Evolutionary conservation across 2,797 vertebrate genomes (phyloP).

Genomic region (Heliangelus exortis): DNA sequence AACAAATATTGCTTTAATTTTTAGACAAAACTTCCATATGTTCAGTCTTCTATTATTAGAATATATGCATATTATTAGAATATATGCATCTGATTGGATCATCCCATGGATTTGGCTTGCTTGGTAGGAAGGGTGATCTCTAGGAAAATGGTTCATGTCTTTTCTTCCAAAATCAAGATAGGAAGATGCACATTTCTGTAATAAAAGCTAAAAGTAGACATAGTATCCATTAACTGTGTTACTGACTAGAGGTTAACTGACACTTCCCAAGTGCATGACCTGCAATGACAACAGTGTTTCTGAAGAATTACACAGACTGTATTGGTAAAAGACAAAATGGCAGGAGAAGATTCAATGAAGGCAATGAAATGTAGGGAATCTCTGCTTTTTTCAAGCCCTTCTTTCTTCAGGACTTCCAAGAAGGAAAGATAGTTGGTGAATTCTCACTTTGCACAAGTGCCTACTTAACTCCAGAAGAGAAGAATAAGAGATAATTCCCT

Average conservation of each 20-base stretch:
- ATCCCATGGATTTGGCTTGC: not conserved
- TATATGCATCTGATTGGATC: not conserved
- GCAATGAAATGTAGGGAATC: not conserved
- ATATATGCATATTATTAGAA: not conserved
- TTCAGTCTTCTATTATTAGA: not conserved
- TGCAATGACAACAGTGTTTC: not conserved
- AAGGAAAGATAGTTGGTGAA: not conserved
- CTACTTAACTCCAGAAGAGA: not conserved
- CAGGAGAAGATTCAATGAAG: not conserved
- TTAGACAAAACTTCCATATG: not conserved
- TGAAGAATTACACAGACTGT: not conserved
- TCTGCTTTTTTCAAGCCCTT: not conserved
- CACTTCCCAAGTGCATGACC: not conserved
- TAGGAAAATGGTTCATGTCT: not conserved
- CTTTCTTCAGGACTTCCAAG: not conserved
- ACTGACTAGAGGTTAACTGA: not conserved
- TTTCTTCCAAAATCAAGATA: not conserved
- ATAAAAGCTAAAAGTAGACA: not conserved
- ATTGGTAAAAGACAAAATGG: not conserved
- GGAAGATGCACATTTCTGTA: not conserved
- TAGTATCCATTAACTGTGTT: not conserved
- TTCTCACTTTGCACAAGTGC: not conserved
- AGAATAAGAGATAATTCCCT: not conserved
- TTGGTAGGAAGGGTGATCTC: not conserved
- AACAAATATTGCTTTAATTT: not conserved